Evolutionary conservation across 2,797 vertebrate genomes (phyloP), one percentile per base, ranked within the genome.

Genomic region (Lophius americanus): DNA sequence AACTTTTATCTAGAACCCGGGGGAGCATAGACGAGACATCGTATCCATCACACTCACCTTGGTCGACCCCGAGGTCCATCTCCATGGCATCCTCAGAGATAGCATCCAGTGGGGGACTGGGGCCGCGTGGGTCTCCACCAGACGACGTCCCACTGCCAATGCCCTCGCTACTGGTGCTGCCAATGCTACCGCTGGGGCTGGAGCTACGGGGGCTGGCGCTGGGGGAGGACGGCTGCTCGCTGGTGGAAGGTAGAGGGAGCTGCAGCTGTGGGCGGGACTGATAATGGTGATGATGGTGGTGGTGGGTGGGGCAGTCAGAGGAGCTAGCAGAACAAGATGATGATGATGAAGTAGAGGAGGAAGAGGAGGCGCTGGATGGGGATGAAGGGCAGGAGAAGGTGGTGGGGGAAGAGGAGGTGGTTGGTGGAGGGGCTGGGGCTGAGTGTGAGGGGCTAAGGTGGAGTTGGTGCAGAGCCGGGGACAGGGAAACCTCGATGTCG

Each of bases 1-100:
- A 23, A 23, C 23, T 23, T 23, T 23, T 23, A 23, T 23, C 23
- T 23, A 23, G 23, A 23, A 23, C 23, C 23, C 2, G 23, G 23
- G 23, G 23, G 23, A 23, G 23, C 23, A 23, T 23, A 23, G 23
- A 23, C 23, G 23, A 23, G 23, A 23, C 23, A 23, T 23, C 23
- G 23, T 23, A 23, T 23, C 23, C 23, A 23, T 23, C 23, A 23
- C 23, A 0, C 3, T 64, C 61, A 87, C 89, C 92, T 82, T 94
- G 88, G 86, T 96, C 95, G 8, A 92, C 93, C 0, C 86, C 93
- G 62, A 95, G 84, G 3, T 96, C 95, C 88, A 96, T 95, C 88
- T 96, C 96, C 62, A 98, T 97, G 76, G 96, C 94, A 38, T 94
- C 91, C 61, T 96, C 90, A 23, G 93, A 92, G 91, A 98, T 97